These are phyloP conservation scores for Nemotelus pantherinus DNA, from an alignment of 2,888 invertebrate genomes.

Conservation along the genomic window DNA sequence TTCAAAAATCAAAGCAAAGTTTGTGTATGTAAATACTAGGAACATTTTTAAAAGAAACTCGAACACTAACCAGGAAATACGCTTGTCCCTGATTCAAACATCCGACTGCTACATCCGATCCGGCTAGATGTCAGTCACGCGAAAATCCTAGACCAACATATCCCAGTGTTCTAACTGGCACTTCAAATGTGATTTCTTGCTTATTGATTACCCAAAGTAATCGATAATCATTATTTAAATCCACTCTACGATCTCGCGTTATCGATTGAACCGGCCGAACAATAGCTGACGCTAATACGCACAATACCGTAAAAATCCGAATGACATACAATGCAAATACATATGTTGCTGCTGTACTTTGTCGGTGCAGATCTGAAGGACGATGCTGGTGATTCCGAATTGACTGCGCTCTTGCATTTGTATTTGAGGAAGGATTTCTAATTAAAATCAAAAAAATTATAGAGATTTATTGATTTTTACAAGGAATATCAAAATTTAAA, in stretches of 20 bases:
- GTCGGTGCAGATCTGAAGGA: slow-evolving; percentile 35
- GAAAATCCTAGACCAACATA: slow-evolving; percentile 91
- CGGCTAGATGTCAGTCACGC: slow-evolving; percentile 79
- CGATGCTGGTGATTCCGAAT: background rate
- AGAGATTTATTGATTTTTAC: too few relatives aligned
- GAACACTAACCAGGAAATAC: slow-evolving; percentile 78
- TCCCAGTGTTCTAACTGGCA: slow-evolving; percentile 84
- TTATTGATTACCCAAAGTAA: slow-evolving; percentile 79
- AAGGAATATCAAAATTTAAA: too few relatives aligned
- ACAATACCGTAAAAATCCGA: slow-evolving; percentile 38
- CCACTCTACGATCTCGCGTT: slow-evolving; percentile 69
- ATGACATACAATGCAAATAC: background rate
- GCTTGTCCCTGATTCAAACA: slow-evolving; percentile 88
- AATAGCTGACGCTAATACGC: slow-evolving; percentile 17
- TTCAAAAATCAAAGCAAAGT: too few relatives aligned
- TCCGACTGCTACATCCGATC: slow-evolving; percentile 87
- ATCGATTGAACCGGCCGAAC: slow-evolving; percentile 55
- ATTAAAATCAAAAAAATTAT: too few relatives aligned
- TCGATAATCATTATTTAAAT: slow-evolving; percentile 69
- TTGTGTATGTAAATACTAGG: too few relatives aligned
- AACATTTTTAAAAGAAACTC: too few relatives aligned
- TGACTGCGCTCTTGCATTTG: background rate
- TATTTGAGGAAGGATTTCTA: too few relatives aligned
- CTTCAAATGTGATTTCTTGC: slow-evolving; percentile 82
- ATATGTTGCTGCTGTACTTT: background rate